Evolutionary conservation across 2,888 invertebrate species (phyloP).

Genomic region (Drosophila peninsularis): DNA sequence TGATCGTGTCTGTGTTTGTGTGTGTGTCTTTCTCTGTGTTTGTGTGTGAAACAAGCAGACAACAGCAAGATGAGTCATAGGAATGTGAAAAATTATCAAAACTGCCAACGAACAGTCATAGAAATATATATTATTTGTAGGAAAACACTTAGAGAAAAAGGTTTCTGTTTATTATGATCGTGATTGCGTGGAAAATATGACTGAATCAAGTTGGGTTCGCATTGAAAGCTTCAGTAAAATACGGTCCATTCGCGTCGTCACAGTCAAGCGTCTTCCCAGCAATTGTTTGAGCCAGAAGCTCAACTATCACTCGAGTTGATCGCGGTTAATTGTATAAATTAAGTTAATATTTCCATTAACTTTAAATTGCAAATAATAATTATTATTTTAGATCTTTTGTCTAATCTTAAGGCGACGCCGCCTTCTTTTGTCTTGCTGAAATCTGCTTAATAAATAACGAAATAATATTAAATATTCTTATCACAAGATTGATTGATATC

Average conservation of each 20-base stretch:
- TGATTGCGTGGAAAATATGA: background rate
- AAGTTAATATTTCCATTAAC: background rate
- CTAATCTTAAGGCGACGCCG: background rate
- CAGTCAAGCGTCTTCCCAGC: background rate
- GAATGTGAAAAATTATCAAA: constrained; percentile 39
- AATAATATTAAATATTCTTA: background rate
- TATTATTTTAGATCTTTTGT: no score
- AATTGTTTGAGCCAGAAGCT: background rate
- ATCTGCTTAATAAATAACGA: background rate
- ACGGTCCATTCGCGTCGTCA: background rate
- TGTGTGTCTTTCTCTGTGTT: background rate
- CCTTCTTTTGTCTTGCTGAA: background rate
- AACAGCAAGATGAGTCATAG: constrained; percentile 55
- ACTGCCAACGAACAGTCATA: constrained; percentile 27
- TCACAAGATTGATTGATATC: background rate
- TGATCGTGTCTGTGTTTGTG: constrained; percentile 14
- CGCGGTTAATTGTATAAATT: background rate
- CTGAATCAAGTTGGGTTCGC: background rate
- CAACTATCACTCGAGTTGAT: background rate
- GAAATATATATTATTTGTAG: constrained; percentile 25
- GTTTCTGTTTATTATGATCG: background rate
- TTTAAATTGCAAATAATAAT: background rate
- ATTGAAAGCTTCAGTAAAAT: background rate
- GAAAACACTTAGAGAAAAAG: constrained; percentile 1
- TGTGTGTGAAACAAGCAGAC: constrained; percentile 49